phyloP scores from a whole-genome alignment of 1,140 invertebrate species.

The Conopomorpha cramerella region DNA sequence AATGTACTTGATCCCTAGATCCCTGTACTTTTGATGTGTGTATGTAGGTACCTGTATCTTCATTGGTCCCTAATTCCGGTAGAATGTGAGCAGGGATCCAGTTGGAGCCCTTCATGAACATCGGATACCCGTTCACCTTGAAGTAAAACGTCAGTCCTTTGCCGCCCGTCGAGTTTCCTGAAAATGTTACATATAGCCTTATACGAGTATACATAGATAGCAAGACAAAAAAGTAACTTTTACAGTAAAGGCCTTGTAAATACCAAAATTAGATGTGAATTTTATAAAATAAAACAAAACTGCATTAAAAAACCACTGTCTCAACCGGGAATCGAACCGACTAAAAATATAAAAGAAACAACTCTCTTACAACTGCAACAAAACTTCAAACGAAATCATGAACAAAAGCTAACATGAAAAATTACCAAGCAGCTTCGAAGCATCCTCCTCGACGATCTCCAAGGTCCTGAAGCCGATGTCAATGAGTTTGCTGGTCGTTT shows the following conservation, averaged over 20 bases:
- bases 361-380: no score
- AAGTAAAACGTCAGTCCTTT: conserved; percentile 87
- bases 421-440: conserved; percentile 45
- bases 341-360: no score
- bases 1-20: conserved; percentile 21
- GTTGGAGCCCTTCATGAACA: conserved; percentile 98
- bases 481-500: conserved; percentile 44
- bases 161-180: conserved; percentile 29
- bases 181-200: conserved; percentile 4
- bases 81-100: conserved; percentile 92
- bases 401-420: no score
- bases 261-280: no score
- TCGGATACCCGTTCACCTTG: conserved; percentile 80
- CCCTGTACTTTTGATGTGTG: background rate
- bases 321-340: no score
- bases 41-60: conserved; percentile 30
- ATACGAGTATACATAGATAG: no score
- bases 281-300: no score
- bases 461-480: conserved; percentile 87
- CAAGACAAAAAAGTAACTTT: no score
- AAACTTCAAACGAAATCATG: no score
- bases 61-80: conserved; percentile 71
- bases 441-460: conserved; percentile 72
- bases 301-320: no score
- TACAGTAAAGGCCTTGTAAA: no score